Conservation (phyloP, 2,113 vertebrate genomes). For the Tachysurus vachellii region DNA sequence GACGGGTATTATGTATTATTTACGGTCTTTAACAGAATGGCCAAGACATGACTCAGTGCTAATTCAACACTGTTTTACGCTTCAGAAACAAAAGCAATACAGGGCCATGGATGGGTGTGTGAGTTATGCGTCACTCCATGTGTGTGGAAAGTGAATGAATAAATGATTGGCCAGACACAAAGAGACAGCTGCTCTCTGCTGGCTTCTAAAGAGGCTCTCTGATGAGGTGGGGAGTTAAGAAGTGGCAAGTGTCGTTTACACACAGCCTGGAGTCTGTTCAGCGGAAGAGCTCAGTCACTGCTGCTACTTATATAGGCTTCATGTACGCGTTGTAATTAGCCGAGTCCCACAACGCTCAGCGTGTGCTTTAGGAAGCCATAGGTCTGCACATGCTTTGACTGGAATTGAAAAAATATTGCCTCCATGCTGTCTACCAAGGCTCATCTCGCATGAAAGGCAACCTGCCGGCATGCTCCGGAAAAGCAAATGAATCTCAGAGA, state of each 20-base stretch:
- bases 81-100: not conserved
- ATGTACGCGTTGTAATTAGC: slow-evolving; percentile 39
- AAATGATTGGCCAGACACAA: slow-evolving; percentile 58
- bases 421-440: slow-evolving; percentile 31
- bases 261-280: slow-evolving; percentile 44
- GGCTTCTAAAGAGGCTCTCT: slow-evolving; percentile 47
- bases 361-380: slow-evolving; percentile 27
- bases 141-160: slow-evolving; percentile 66
- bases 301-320: slow-evolving; percentile 29
- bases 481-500: slow-evolving; percentile 1
- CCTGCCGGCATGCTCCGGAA: not conserved
- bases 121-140: not conserved
- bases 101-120: slow-evolving; percentile 11
- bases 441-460: slow-evolving; percentile 35
- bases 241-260: slow-evolving; percentile 42
- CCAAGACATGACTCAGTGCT: slow-evolving; percentile 2
- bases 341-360: slow-evolving; percentile 14
- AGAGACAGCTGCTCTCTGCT: slow-evolving; percentile 50
- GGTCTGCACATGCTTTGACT: slow-evolving; percentile 29
- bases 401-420: slow-evolving; percentile 5
- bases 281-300: slow-evolving; percentile 35
- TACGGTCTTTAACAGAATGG: not conserved
- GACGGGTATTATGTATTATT: not conserved
- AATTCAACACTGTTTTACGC: not conserved
- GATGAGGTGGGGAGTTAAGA: slow-evolving; percentile 43